These are phyloP conservation scores for Champsocephalus esox DNA, from an alignment of 2,797 vertebrate genomes.

Conservation along the genomic window DNA sequence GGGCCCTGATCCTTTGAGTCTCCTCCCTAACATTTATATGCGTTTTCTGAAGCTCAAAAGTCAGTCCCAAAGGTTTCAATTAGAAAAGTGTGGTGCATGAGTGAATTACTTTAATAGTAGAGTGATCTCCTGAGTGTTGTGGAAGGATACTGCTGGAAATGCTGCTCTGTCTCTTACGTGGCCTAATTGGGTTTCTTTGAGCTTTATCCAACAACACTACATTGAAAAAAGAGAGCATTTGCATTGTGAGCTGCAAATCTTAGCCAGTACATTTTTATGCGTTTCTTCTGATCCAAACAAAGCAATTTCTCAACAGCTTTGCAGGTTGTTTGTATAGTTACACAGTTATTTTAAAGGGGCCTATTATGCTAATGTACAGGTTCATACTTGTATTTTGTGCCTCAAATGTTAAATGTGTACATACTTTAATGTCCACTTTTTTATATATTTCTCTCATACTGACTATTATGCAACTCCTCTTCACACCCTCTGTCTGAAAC, in stretches of 20 bases:
- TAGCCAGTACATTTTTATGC: slow-evolving; percentile 63
- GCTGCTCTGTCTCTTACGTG: slow-evolving; percentile 80
- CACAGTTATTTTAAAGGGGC: too few relatives aligned
- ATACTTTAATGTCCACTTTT: too few relatives aligned
- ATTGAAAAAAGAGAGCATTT: slow-evolving; percentile 53
- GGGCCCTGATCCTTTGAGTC: slow-evolving; percentile 76
- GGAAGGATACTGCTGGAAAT: slow-evolving; percentile 70
- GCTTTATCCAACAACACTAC: slow-evolving; percentile 71
- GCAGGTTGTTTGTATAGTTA: background rate
- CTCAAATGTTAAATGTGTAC: too few relatives aligned
- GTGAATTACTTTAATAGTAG: slow-evolving; percentile 83
- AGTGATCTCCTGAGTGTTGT: slow-evolving; percentile 83
- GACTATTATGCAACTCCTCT: too few relatives aligned
- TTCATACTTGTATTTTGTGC: too few relatives aligned
- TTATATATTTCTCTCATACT: too few relatives aligned
- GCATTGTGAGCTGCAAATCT: slow-evolving; percentile 70
- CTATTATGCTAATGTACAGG: too few relatives aligned
- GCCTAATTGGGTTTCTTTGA: slow-evolving; percentile 86
- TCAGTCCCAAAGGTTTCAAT: slow-evolving; percentile 87
- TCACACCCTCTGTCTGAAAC: too few relatives aligned
- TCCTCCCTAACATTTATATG: slow-evolving; percentile 77
- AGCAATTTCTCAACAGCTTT: background rate
- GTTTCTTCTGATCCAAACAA: slow-evolving; percentile 50
- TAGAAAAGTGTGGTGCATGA: slow-evolving; percentile 82
- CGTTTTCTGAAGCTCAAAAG: slow-evolving; percentile 77